Evolutionary conservation across 2,113 vertebrate species (phyloP).

Genomic region (Sclerurus mexicanus): DNA sequence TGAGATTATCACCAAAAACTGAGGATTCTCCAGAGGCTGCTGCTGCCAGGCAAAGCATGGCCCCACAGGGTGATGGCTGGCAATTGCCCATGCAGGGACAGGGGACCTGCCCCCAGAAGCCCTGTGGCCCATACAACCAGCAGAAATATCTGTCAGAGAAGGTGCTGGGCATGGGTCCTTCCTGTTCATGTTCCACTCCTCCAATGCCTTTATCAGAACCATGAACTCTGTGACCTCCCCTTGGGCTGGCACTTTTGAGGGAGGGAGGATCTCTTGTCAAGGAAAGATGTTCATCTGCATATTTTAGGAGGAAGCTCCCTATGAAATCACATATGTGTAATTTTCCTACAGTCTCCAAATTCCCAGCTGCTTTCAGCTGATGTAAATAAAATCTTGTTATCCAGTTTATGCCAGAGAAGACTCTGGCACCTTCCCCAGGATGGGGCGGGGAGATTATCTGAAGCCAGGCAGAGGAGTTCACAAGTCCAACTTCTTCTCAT

Average conservation of each 20-base stretch:
- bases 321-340: background rate
- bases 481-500: background rate
- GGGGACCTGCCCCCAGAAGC: background rate
- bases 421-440: background rate
- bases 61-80: fast-evolving
- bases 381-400: background rate
- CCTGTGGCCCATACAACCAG: fast-evolving
- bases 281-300: background rate
- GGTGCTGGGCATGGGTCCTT: background rate
- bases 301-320: background rate
- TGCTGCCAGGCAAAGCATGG: fast-evolving
- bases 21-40: background rate
- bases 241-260: background rate
- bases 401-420: background rate
- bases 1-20: background rate
- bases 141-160: background rate
- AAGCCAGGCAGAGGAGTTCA: background rate
- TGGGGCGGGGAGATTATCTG: background rate
- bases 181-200: background rate
- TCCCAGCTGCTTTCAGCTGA: background rate
- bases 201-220: background rate
- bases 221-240: background rate
- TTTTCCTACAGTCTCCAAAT: background rate
- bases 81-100: background rate
- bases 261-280: background rate